phyloP scores from a whole-genome alignment of 2,888 invertebrate species.

The Pterostichus madidus region DNA sequence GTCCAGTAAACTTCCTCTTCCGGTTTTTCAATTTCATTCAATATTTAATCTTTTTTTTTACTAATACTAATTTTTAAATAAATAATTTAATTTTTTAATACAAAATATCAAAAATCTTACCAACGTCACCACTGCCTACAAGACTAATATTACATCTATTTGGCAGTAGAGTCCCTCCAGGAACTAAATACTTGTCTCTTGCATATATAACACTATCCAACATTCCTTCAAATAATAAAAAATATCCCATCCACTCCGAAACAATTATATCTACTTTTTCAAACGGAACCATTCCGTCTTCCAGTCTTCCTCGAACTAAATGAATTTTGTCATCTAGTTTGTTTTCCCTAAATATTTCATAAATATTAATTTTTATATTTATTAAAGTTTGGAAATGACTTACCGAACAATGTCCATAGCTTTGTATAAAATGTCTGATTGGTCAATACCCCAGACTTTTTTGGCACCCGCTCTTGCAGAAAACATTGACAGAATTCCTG shows the following conservation, averaged over 20 bases:
- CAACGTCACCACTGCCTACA: slow-evolving; percentile 87
- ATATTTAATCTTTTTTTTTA: no score
- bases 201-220: slow-evolving; percentile 95
- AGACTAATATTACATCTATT: slow-evolving; percentile 91
- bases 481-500: slow-evolving; percentile 98
- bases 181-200: slow-evolving; percentile 88
- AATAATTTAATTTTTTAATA: no score
- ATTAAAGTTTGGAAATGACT: slow-evolving; percentile 68
- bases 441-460: slow-evolving; percentile 95
- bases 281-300: slow-evolving; percentile 87
- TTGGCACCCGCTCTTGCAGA: slow-evolving; percentile 96
- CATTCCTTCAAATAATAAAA: slow-evolving; percentile 97
- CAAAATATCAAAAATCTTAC: slow-evolving; percentile 75
- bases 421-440: slow-evolving; percentile 96
- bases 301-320: slow-evolving; percentile 91
- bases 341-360: slow-evolving; percentile 82
- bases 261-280: slow-evolving; percentile 94
- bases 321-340: slow-evolving; percentile 85
- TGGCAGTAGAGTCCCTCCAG: slow-evolving; percentile 89
- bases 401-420: slow-evolving; percentile 96
- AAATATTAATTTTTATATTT: neutral
- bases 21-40: no score
- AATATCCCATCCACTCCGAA: slow-evolving; percentile 99
- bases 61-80: no score
- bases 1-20: no score